These are phyloP conservation scores for Leptopterna dolabrata DNA, from an alignment of 2,888 invertebrate species.

Conservation along the genomic window DNA sequence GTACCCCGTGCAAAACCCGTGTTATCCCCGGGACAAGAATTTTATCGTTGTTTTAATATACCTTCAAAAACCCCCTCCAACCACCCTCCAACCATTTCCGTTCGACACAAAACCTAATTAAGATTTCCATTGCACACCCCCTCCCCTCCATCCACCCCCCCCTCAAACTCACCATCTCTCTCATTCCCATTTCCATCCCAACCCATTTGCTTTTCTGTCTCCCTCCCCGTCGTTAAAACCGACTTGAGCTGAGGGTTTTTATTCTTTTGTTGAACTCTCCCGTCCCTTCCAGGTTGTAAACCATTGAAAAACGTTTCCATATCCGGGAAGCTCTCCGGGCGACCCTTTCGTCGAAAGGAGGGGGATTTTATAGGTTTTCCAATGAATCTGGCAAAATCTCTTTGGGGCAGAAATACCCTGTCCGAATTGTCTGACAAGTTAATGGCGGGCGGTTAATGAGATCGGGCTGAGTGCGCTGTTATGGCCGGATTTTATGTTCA, in stretches of 20 bases:
- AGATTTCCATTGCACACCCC: not conserved
- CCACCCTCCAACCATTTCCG: not conserved
- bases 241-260: not conserved
- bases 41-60: conserved; percentile 7
- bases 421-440: not conserved
- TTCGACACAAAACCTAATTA: conserved; percentile 1
- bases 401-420: not conserved
- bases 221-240: not conserved
- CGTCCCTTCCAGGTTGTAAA: not conserved
- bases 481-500: not conserved
- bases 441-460: not conserved
- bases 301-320: conserved; percentile 7
- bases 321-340: not conserved
- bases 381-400: not conserved
- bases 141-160: not conserved
- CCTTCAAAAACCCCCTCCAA: not conserved
- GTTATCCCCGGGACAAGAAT: not conserved
- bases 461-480: not conserved
- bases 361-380: not conserved
- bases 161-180: no score
- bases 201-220: not conserved
- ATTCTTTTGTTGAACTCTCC: not conserved
- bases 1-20: no score
- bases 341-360: not conserved
- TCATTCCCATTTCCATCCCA: no score